Percentiles rank a stretch among this genome's conserved stretches.
Evolutionary conservation across 37 sponge, comb jelly and placozoan species (phyloP).

Genomic region (Crambe crambe): DNA sequence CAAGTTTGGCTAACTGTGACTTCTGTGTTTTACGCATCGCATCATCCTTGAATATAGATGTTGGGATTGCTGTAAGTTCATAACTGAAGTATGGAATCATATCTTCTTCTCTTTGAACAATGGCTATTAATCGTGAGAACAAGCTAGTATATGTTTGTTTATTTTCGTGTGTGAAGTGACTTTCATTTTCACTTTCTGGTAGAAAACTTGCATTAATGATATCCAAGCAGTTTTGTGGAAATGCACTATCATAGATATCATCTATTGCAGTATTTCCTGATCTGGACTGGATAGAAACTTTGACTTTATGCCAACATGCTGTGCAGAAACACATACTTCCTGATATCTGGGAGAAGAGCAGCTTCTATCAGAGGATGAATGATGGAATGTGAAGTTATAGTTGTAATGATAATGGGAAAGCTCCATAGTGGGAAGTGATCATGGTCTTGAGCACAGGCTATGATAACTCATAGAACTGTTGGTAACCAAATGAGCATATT

Average conservation of each 20-base stretch:
- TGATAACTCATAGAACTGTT: no score
- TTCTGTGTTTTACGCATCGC: neutral
- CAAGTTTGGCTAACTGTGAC: neutral
- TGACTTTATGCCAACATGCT: no score
- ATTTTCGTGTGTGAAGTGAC: neutral
- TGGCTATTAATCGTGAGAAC: neutral
- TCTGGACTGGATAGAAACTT: no score
- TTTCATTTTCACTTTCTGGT: neutral
- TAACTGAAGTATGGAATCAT: neutral
- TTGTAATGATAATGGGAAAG: no score
- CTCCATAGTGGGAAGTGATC: no score
- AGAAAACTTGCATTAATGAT: neutral
- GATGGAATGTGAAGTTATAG: no score
- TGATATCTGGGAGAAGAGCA: no score
- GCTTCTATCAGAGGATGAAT: no score
- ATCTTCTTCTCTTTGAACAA: neutral
- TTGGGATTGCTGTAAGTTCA: neutral
- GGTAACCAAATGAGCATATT: conserved; percentile 44
- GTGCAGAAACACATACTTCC: no score
- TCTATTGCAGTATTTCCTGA: no score
- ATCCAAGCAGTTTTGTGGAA: neutral
- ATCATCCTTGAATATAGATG: neutral
- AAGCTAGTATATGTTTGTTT: no score
- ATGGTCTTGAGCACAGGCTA: no score
- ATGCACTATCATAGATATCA: neutral